These are phyloP conservation scores for Centroberyx gerrardi DNA, from an alignment of 2,797 vertebrate genomes.

Conservation along the genomic window DNA sequence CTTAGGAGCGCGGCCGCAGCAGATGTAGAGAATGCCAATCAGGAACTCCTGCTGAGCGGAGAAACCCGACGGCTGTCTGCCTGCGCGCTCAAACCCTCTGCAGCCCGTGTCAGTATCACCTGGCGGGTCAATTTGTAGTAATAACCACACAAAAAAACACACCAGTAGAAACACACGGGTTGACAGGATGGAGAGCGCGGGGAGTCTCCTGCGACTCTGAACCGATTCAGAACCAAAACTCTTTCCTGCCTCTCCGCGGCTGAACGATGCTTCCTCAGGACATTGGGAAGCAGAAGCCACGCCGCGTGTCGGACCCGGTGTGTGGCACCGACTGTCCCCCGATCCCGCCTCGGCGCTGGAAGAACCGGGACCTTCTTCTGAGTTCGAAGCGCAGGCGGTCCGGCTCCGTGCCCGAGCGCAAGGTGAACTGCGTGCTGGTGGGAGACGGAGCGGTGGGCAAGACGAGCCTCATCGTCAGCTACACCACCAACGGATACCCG, in stretches of 20 bases:
- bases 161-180: background rate
- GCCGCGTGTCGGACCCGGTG: slow-evolving; percentile 65
- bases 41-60: slow-evolving; percentile 65
- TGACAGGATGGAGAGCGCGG: slow-evolving; percentile 21
- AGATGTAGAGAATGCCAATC: slow-evolving; percentile 76
- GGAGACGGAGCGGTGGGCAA: slow-evolving; percentile 95
- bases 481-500: slow-evolving; percentile 94
- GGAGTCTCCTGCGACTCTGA: background rate
- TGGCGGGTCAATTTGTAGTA: too few relatives aligned
- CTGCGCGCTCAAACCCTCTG: slow-evolving; percentile 30
- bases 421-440: slow-evolving; percentile 92
- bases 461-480: slow-evolving; percentile 94
- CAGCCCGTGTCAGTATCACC: background rate
- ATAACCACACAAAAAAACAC: background rate
- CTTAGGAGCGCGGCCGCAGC: slow-evolving; percentile 64
- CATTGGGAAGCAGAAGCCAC: slow-evolving; percentile 48
- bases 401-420: slow-evolving; percentile 81
- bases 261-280: slow-evolving; percentile 74
- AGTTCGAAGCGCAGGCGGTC: slow-evolving; percentile 59
- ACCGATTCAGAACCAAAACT: background rate
- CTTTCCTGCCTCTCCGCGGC: background rate
- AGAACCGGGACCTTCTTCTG: slow-evolving; percentile 61
- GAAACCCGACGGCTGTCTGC: slow-evolving; percentile 29
- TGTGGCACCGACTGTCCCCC: slow-evolving; percentile 37
- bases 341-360: slow-evolving; percentile 42